Base-by-base conservation (phyloP, 2,113 vertebrate species). In the Machaerirhynchus nigripectus region DNA sequence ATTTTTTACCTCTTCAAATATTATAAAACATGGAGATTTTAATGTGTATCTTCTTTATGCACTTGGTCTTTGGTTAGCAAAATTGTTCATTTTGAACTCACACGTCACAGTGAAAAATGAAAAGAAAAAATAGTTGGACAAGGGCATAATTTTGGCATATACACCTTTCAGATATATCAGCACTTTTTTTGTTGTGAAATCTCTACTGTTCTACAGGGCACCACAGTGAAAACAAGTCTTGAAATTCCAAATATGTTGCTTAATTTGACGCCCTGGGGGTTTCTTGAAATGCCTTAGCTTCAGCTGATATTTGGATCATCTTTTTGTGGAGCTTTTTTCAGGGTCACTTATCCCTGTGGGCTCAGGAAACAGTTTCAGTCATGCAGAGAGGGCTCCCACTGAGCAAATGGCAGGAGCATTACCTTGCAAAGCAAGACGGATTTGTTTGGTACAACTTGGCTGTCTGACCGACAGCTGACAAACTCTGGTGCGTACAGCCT, bases 391-490 rank as follows among this genome's bases (percentile, higher is more conserved):
- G 49, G 64, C 89, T 82, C 63, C 80, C 42, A 49, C 39, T 13
- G 89, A n/a, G 71, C 24, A 28, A 86, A 26, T 64, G 92, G 83
- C 87, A 82, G 46, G 52, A 77, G 57, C 71, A 46, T 76, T 37
- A 67, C 87, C 71, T 80, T 52, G 80, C 64, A 65, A 73, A 64
- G 33, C 44, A 50, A 49, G 64, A 31, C 53, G 59, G 49, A 30
- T 79, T 73, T 89, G 26, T 68, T 28, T 40, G 73, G 40, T 49
- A 2, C 19, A 69, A 33, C 84, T 89, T 44, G 65, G 56, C 47
- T 82, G 35, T 44, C 61, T 89, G 88, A 81, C 87, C 52, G 21
- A 19, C 39, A 91, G 64, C 81, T 94, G 93, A 75, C 81, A 93
- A 57, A 33, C 26, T 39, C 55, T 60, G 53, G 57, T 80, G 46